Evolutionary conservation across 2,888 invertebrate species (phyloP).

Genomic region (Panzeria rudis): DNA sequence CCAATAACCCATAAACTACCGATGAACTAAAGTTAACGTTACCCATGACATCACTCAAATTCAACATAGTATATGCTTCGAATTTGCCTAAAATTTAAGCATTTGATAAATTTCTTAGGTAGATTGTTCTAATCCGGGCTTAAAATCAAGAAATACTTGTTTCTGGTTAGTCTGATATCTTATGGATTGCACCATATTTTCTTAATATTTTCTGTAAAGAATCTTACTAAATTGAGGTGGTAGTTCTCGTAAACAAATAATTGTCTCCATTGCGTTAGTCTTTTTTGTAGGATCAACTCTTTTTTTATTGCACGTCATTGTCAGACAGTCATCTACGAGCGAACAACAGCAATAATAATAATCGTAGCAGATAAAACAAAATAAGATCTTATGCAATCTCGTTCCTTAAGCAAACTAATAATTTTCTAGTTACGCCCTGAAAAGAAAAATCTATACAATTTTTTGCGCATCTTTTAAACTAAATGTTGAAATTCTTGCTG

Average conservation of each 20-base stretch:
- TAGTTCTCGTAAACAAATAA: not conserved
- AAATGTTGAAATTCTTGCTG: constrained; percentile 29
- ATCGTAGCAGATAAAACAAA: constrained; percentile 12
- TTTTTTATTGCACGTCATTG: not conserved
- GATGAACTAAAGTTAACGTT: no score
- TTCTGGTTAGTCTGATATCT: not conserved
- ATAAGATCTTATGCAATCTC: constrained; percentile 63
- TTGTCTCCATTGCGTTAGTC: constrained; percentile 24
- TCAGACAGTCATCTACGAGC: constrained; percentile 39
- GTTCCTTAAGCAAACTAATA: constrained; percentile 79
- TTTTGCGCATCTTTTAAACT: constrained; percentile 29
- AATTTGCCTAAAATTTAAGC: no score
- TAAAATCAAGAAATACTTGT: no score
- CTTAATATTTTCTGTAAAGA: not conserved
- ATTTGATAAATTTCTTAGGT: no score
- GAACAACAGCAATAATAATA: constrained; percentile 15
- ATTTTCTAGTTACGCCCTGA: constrained; percentile 79
- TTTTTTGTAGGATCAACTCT: constrained; percentile 32
- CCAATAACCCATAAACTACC: no score
- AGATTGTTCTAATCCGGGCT: no score
- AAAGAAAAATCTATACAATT: constrained; percentile 49
- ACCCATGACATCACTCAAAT: no score
- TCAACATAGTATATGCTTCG: no score
- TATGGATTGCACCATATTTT: not conserved
- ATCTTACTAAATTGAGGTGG: not conserved